Base-by-base conservation (phyloP, 2,113 vertebrate genomes). In the Rhinoderma darwinii region DNA sequence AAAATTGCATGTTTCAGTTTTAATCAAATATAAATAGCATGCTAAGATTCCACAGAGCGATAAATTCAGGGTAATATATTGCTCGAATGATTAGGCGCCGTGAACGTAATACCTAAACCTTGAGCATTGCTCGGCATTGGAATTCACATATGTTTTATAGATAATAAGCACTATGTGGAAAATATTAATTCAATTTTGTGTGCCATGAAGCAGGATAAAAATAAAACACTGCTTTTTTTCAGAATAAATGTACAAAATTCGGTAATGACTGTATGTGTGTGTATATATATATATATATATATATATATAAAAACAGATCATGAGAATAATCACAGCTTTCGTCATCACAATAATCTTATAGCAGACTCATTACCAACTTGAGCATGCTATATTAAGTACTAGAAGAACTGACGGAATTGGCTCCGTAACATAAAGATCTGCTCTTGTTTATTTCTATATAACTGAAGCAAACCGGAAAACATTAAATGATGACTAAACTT, bases 141-240 rank as follows among this genome's bases (percentile, higher is more conserved):
- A 61, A 63, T 41, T 39, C 25, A 25, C 54, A 39, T 61, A 59
- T 56, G 35, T 59, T 81, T 37, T 37, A 37, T 35, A 32, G 68
- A 22, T 56, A 74, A 84, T 74, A 50, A 74, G 70, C 82, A 18
- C 5, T 74, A 54, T 12, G 20, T 51, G 37, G 50, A 70, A 41
- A 25, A 74, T 15, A 10, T 20, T 73, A 74, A 84, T 84, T 74
- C 15, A 25, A 84, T 84, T 84, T 84, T 84, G n/a, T n/a, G 39
- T 39, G 11, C 68, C 35, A 56, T 56, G n/a, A 15, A 74, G 47
- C 68, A 14, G 8, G 82, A 84, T 39, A 56, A 54, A 83, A 73
- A 73, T 27, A 54, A 84, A 73, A 54, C 5, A 0, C 30, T 84
- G 66, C 35, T 84, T 39, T 37, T 84, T 56, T 50, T 84, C 35